Percentiles rank a stretch among this genome's conserved stretches.
These are phyloP conservation scores for Furcifer pardalis DNA, from an alignment of 2,797 vertebrate species.

Conservation along the genomic window DNA sequence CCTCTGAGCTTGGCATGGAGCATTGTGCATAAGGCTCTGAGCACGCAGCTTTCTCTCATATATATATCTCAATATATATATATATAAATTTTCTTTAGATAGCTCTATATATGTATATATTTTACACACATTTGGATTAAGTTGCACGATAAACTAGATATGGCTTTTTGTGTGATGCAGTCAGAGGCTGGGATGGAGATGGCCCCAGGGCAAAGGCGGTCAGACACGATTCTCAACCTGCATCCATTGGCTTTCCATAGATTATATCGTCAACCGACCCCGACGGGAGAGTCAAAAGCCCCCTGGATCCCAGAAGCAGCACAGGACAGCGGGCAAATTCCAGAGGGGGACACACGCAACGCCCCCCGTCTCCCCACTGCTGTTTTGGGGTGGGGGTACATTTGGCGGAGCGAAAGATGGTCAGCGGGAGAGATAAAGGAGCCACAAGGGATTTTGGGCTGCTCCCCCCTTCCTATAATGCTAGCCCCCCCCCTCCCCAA, in stretches of 20 bases:
- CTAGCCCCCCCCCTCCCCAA: too few relatives aligned
- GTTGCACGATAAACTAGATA: slow-evolving; percentile 39
- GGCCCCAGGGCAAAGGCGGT: background rate
- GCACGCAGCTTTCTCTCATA: background rate
- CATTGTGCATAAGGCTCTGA: background rate
- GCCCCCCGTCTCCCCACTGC: background rate
- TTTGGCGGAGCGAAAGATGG: slow-evolving; percentile 3
- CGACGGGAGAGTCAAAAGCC: too few relatives aligned
- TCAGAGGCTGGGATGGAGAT: slow-evolving; percentile 17
- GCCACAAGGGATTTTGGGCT: background rate
- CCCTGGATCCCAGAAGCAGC: background rate
- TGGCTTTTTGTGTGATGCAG: slow-evolving; percentile 63
- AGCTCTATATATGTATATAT: slow-evolving; percentile 24
- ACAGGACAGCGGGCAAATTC: too few relatives aligned
- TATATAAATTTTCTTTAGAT: background rate
- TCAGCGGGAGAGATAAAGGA: background rate
- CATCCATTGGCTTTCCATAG: background rate
- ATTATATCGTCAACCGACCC: too few relatives aligned
- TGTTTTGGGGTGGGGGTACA: background rate
- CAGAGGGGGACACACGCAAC: rapidly evolving
- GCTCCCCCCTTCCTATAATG: rapidly evolving
- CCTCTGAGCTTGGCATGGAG: background rate
- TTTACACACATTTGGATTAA: slow-evolving; percentile 29
- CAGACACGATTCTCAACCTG: background rate
- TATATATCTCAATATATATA: slow-evolving; percentile 9